A percentile compares a stretch with the other conserved stretches of the same genome.
Evolutionary conservation across 2,797 vertebrate species (phyloP).

Genomic region (Pseudochromis fuscus): DNA sequence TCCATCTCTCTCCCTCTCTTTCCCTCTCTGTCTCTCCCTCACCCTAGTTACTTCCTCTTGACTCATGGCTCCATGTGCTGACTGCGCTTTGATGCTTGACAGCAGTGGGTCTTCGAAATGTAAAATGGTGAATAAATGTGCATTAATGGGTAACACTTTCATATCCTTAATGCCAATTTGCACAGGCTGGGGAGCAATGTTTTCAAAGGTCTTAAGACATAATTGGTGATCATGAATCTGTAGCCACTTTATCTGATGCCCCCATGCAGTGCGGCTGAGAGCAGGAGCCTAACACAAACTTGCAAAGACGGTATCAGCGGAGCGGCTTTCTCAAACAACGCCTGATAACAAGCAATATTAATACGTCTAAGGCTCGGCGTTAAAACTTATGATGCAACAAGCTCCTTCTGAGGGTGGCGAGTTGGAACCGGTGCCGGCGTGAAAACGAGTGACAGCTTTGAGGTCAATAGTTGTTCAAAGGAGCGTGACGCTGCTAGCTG

Average conservation of each 20-base stretch:
- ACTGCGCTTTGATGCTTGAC: conserved; percentile 75
- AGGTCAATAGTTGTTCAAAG: conserved; percentile 75
- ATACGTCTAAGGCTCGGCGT: conserved; percentile 33
- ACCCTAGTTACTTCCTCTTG: conserved; percentile 69
- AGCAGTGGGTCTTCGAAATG: conserved; percentile 70
- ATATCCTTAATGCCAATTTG: conserved; percentile 72
- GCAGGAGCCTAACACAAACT: conserved; percentile 3
- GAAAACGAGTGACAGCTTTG: conserved; percentile 60
- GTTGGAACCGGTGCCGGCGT: conserved; percentile 48
- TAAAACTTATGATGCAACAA: conserved; percentile 48
- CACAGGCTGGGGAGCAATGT: conserved; percentile 43
- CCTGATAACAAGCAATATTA: conserved; percentile 33
- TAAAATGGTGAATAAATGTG: conserved; percentile 73
- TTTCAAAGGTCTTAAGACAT: conserved; percentile 65
- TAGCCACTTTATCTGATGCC: conserved; percentile 44
- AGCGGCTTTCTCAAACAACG: conserved; percentile 9
- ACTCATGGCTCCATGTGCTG: conserved; percentile 62
- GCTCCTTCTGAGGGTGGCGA: conserved; percentile 39
- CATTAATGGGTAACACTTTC: conserved; percentile 72
- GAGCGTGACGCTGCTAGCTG: conserved; percentile 68
- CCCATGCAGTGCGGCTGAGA: conserved; percentile 29
- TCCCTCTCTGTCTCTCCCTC: conserved; percentile 42
- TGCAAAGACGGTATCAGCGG: conserved; percentile 3
- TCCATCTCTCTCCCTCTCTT: conserved; percentile 44
- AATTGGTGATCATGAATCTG: conserved; percentile 63